Base-by-base conservation (phyloP, 2,797 vertebrate species). In the Helostoma temminkii region DNA sequence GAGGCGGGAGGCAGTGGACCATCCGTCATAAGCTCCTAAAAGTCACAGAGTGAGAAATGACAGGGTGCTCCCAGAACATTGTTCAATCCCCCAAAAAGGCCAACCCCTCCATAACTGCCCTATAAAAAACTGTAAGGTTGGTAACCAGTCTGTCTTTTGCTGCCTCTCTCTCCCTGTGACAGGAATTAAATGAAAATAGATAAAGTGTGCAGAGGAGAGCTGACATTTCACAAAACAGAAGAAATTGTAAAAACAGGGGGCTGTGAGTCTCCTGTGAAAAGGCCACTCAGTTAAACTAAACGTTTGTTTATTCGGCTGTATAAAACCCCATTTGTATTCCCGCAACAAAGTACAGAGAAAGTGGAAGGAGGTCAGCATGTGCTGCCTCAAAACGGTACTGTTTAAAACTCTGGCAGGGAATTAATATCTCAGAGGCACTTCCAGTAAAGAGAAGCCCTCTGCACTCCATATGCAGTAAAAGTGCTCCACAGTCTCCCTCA, bases 21-120 rank as follows among this genome's bases (percentile, higher is more conserved):
- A 91, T 93, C 87, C 73, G 76, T 93, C 91, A 93, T 77, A 47
- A 57, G 89, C 90, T 91, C 90, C 91, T 93, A 93, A 93, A 93
- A 92, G 93, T 94, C 89, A 90, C 56, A 10, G 28, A 78, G 84
- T 85, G 84, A 87, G 80, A 90, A 89, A 93, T 91, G 90, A 91
- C 87, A 81, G 71, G 74, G 81, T 61, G 83, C 78, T 82, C 68
- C 73, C 65, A 76, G 87, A 90, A 91, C 90, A 89, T 88, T 90
- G 91, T 89, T 92, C 86, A 87, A 81, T 86, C 69, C 84, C 65
- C 74, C 73, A 78, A 88, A 92, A 93, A 93, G 90, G 91, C 85
- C 89, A 93, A 68, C 30, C 45, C 63, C 61, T 72, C 79, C 69
- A 86, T 92, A 89, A 91, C 82, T 65, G 84, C 78, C 86, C 82